Evolutionary conservation across 2,797 vertebrate species (phyloP).

Genomic region (Onychomys leucogaster): DNA sequence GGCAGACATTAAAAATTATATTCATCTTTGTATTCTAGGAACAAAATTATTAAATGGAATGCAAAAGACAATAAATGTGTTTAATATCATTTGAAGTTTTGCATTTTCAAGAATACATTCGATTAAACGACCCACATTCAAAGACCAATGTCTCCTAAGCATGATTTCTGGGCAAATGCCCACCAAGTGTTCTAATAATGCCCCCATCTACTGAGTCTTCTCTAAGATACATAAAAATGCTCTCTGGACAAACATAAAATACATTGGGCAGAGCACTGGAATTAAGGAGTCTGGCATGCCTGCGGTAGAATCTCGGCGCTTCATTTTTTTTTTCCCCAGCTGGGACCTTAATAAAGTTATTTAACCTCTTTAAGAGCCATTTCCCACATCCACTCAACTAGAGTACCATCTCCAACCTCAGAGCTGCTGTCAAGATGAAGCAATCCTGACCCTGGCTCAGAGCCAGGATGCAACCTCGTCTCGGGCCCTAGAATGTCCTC

Average conservation of each 20-base stretch:
- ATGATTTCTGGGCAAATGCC: not conserved
- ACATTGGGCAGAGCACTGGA: not conserved
- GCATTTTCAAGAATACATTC: not conserved
- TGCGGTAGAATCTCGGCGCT: not conserved
- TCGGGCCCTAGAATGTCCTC: not conserved
- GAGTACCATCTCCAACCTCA: not conserved
- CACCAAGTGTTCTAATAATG: not conserved
- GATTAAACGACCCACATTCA: not conserved
- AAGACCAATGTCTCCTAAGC: not conserved
- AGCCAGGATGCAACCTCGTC: not conserved
- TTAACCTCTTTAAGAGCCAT: not conserved
- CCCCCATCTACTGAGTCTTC: not conserved
- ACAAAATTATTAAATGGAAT: not conserved
- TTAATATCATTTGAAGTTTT: not conserved
- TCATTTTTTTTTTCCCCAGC: not conserved
- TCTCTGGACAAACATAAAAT: not conserved
- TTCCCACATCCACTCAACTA: not conserved
- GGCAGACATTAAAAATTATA: not conserved
- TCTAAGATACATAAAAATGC: not conserved
- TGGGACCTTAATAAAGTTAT: accelerated
- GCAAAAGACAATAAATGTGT: not conserved
- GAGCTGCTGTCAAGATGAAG: not conserved
- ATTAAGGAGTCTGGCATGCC: not conserved
- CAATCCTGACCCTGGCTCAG: not conserved
- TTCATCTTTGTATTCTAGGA: not conserved